These are phyloP conservation scores for Apogon talboti DNA, from an alignment of 2,797 vertebrate species.

Conservation along the genomic window DNA sequence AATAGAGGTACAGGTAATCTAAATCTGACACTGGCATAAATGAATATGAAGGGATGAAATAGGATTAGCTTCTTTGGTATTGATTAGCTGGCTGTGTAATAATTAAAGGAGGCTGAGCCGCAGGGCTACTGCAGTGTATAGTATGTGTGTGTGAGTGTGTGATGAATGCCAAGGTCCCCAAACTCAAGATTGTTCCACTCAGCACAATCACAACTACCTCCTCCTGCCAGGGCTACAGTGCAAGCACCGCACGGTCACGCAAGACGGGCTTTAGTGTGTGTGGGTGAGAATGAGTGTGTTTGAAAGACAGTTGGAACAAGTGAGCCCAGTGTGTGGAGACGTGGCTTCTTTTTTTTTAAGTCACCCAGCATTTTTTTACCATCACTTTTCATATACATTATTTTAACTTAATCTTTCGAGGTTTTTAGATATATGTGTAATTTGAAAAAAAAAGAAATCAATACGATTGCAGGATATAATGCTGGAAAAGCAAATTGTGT, in stretches of 20 bases:
- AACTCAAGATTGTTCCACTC: slow-evolving; percentile 66
- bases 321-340: background rate
- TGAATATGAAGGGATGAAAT: slow-evolving; percentile 75
- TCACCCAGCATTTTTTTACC: background rate
- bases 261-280: slow-evolving; percentile 28
- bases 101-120: slow-evolving; percentile 72
- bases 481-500: slow-evolving; percentile 1
- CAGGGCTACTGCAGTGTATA: slow-evolving; percentile 64
- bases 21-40: slow-evolving; percentile 65
- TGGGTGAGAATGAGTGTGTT: slow-evolving; percentile 1
- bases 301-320: slow-evolving; percentile 8
- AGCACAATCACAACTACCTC: slow-evolving; percentile 64
- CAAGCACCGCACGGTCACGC: slow-evolving; percentile 46
- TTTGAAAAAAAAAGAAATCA: slow-evolving; percentile 6
- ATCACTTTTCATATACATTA: background rate
- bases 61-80: slow-evolving; percentile 75
- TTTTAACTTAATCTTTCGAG: background rate
- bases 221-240: slow-evolving; percentile 40
- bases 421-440: background rate
- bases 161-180: slow-evolving; percentile 71
- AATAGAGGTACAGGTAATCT: slow-evolving; percentile 50
- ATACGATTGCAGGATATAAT: background rate
- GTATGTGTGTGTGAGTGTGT: slow-evolving; percentile 46
- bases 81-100: slow-evolving; percentile 71
- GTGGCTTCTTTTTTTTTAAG: slow-evolving; percentile 4